Conservation (phyloP, 2,888 invertebrate genomes). For the Hyposoter dolosus region DNA sequence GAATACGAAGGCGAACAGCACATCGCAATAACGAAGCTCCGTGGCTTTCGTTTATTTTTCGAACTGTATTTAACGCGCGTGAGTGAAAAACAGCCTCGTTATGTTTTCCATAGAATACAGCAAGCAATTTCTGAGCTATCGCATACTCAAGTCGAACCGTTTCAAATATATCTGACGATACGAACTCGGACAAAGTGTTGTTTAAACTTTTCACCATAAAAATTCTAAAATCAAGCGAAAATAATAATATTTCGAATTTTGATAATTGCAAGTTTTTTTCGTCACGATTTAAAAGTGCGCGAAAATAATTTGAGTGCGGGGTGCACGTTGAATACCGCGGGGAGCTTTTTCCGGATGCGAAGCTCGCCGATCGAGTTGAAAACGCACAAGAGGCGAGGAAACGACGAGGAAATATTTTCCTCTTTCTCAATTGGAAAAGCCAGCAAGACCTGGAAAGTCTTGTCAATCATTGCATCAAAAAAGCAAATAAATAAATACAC, state of each 20-base stretch:
- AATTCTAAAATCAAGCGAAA: not conserved
- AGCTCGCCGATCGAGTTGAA: slow-evolving; percentile 65
- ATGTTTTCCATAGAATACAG: slow-evolving; percentile 85
- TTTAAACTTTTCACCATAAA: slow-evolving; percentile 53
- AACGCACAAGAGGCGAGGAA: not conserved
- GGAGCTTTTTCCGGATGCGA: slow-evolving; percentile 64
- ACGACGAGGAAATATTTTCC: slow-evolving; percentile 8
- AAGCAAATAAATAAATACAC: slow-evolving; percentile 11
- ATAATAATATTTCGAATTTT: slow-evolving; percentile 14
- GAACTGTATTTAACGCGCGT: slow-evolving; percentile 69
- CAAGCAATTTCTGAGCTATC: slow-evolving; percentile 84
- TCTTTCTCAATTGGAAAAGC: not conserved
- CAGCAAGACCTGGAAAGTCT: slow-evolving; percentile 84
- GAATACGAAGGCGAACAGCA: not conserved
- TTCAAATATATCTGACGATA: slow-evolving; percentile 85
- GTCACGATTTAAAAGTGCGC: not conserved
- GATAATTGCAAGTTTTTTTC: not conserved
- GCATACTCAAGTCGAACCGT: slow-evolving; percentile 84
- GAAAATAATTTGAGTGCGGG: slow-evolving; percentile 1
- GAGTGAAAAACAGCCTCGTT: slow-evolving; percentile 78
- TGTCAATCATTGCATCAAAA: slow-evolving; percentile 65
- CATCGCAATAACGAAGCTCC: slow-evolving; percentile 16
- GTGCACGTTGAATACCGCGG: not conserved
- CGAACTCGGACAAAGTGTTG: slow-evolving; percentile 83
- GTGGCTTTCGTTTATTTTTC: slow-evolving; percentile 37